These are phyloP conservation scores for Metalampra italica DNA, from an alignment of 2,888 invertebrate genomes.

Conservation along the genomic window DNA sequence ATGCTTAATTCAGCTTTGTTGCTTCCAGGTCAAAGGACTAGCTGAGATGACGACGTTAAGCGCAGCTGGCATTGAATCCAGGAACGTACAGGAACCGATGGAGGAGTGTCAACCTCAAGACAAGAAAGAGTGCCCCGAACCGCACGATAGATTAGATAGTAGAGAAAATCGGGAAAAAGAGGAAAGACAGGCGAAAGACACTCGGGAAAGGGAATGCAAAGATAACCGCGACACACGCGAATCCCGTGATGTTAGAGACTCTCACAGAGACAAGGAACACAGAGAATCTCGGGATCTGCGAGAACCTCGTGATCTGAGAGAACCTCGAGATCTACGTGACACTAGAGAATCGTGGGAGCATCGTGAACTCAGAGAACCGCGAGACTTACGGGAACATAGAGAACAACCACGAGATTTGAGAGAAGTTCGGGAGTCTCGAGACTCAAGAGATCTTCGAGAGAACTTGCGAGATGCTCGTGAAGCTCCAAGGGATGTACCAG, in stretches of 20 bases:
- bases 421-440: conserved; percentile 49
- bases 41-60: conserved; percentile 94
- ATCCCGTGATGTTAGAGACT: conserved; percentile 51
- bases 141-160: conserved; percentile 52
- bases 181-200: conserved; percentile 54
- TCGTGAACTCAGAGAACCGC: conserved; percentile 43
- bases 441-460: conserved; percentile 46
- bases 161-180: conserved; percentile 60
- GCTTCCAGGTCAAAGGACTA: conserved; percentile 87
- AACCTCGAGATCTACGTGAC: conserved; percentile 52
- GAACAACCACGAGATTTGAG: conserved; percentile 34
- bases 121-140: conserved; percentile 50
- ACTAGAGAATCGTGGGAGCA: conserved; percentile 31
- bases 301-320: conserved; percentile 57
- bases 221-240: conserved; percentile 53
- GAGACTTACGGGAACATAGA: conserved; percentile 37
- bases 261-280: conserved; percentile 27
- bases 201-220: conserved; percentile 57
- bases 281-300: conserved; percentile 35
- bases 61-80: conserved; percentile 77
- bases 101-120: conserved; percentile 66
- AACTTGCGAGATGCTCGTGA: conserved; percentile 42
- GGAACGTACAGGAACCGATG: conserved; percentile 72
- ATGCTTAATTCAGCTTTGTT: no score
- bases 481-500: conserved; percentile 52